These are phyloP conservation scores for Agriopis marginaria DNA, from an alignment of 2,888 invertebrate species.

Conservation along the genomic window DNA sequence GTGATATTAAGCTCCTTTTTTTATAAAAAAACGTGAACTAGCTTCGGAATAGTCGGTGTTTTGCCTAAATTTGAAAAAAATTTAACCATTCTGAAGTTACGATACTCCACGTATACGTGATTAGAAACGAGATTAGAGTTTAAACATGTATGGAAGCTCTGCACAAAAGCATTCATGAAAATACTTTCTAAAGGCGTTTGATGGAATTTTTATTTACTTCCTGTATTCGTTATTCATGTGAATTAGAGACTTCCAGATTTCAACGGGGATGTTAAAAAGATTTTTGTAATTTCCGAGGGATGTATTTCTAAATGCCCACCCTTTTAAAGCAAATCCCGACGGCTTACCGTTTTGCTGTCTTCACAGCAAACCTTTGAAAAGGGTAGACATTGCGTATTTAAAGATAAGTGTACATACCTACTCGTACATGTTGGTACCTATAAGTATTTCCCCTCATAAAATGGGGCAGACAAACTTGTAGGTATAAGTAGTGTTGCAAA, in stretches of 20 bases:
- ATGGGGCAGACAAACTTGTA: background rate
- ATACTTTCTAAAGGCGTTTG: conserved; percentile 10
- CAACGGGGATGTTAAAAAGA: conserved; percentile 15
- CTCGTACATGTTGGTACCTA: background rate
- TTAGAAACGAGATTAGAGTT: no score
- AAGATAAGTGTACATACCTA: conserved; percentile 44
- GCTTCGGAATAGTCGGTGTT: no score
- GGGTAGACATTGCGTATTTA: conserved; percentile 60
- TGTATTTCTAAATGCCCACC: conserved; percentile 44
- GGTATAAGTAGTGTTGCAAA: no score
- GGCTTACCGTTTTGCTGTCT: conserved; percentile 61
- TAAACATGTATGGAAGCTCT: background rate
- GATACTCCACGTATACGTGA: no score
- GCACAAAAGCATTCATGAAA: background rate
- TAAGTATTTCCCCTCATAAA: background rate
- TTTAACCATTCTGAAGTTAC: no score
- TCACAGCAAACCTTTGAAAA: conserved; percentile 55
- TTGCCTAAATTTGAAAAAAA: no score
- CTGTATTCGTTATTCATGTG: conserved; percentile 10
- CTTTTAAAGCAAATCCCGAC: conserved; percentile 50
- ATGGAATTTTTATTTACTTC: conserved; percentile 9
- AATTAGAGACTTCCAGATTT: conserved; percentile 14
- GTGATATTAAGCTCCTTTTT: no score
- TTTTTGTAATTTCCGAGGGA: conserved; percentile 28
- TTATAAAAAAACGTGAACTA: no score